Percentiles rank a stretch among this genome's conserved stretches.
Conservation (phyloP, 1,140 invertebrate species). For the Megalonaias nervosa region DNA sequence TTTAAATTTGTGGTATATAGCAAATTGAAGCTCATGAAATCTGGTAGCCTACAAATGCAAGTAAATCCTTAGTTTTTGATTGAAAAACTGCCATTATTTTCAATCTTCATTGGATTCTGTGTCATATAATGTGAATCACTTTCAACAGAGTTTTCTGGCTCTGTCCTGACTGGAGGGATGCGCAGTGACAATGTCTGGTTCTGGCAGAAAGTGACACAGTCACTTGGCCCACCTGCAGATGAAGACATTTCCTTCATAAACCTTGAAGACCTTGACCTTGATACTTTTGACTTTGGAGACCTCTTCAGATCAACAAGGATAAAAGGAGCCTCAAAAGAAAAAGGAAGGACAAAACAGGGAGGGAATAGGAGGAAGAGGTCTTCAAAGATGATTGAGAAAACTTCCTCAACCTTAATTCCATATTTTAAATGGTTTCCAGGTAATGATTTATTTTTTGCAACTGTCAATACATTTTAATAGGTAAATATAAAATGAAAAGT, state of each 20-base stretch:
- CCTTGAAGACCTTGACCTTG: background rate
- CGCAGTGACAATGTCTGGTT: conserved; percentile 9
- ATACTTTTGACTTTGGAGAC: background rate
- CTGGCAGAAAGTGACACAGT: conserved; percentile 19
- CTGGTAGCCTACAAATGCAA: no score
- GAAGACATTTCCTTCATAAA: background rate
- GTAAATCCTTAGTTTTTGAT: no score
- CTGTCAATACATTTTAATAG: no score
- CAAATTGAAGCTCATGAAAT: no score
- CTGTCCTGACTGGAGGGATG: conserved; percentile 23
- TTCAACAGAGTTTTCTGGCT: conserved; percentile 1
- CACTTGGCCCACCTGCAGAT: background rate
- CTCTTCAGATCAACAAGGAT: background rate
- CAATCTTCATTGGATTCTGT: no score
- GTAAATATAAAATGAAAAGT: no score
- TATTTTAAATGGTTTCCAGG: conserved; percentile 35
- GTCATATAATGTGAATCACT: no score
- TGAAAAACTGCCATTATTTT: no score
- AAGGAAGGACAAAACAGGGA: background rate
- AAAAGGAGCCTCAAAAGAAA: background rate
- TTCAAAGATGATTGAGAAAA: conserved; percentile 1
- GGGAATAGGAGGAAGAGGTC: background rate
- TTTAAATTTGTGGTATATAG: no score
- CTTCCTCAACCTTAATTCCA: conserved; percentile 2
- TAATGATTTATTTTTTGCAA: background rate